A percentile compares a stretch with the other conserved stretches of the same genome.
These are phyloP conservation scores for Macrochelys suwanniensis DNA, from an alignment of 2,797 vertebrate species.

Conservation along the genomic window DNA sequence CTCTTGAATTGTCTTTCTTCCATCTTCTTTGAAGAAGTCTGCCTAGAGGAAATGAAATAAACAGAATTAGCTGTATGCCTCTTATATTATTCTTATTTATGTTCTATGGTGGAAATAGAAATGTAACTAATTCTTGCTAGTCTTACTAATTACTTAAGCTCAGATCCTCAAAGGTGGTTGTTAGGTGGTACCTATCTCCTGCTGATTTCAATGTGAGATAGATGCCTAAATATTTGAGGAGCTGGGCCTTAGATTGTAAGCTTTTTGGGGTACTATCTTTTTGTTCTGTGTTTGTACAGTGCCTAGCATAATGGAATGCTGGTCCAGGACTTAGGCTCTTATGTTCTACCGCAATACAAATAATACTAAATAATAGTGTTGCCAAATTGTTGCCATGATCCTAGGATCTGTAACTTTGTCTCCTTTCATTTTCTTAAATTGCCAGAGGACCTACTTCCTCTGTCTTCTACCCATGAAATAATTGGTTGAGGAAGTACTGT, in stretches of 20 bases:
- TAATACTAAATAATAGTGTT: background rate
- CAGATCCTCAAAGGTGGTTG: background rate
- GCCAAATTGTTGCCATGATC: background rate
- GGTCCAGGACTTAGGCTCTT: background rate
- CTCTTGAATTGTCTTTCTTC: background rate
- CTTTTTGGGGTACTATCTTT: background rate
- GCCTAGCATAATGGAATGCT: background rate
- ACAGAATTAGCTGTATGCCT: background rate
- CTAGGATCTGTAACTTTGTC: background rate
- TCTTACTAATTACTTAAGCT: slow-evolving; percentile 1
- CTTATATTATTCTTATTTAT: background rate
- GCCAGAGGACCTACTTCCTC: background rate
- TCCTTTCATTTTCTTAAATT: background rate
- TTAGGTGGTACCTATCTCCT: too few species aligned
- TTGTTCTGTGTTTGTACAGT: background rate
- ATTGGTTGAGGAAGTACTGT: accelerated
- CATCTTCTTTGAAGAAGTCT: background rate
- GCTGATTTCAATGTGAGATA: too few species aligned
- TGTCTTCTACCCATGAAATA: background rate
- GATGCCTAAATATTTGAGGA: background rate
- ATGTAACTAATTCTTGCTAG: background rate
- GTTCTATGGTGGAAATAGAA: background rate
- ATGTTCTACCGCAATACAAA: background rate
- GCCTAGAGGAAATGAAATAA: background rate
- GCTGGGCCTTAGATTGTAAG: background rate